Evolutionary conservation across 2,797 vertebrate species (phyloP), one percentile per base, ranked within the genome.

Genomic region (Apogon hyalosoma): DNA sequence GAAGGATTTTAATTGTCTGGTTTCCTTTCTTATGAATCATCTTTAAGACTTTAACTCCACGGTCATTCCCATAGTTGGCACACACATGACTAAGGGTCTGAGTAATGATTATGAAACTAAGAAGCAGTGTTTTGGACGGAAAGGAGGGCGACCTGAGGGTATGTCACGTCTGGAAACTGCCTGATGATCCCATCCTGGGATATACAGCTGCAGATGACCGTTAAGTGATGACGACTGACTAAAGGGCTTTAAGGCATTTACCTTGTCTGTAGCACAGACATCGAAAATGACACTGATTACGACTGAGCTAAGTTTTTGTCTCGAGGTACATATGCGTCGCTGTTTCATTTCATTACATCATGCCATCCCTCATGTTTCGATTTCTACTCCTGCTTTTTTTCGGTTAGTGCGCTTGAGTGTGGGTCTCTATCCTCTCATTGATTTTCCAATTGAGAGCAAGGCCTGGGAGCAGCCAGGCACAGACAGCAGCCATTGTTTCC

Each of bases 401-500:
- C 68, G 73, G 80, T 68, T 31, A 36, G 83, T 82, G 58, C 54
- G 52, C 49, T 73, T 47, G 33, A 87, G 71, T 71, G 75, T 24
- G 62, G 69, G 61, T 87, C 73, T 87, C 78, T 79, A 62, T 83
- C 65, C 77, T 73, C 54, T 36, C 81, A 87, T 87, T 87, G 88
- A 89, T 91, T 90, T 87, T 90, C 70, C 77, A 73, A 82, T 77
- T 61, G 69, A 82, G 82, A 79, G 67, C 1, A 36, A 65, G 52
- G 64, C 77, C 75, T 16, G 62, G 73, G 73, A 81, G 77, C 48
- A 16, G 46, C 11, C 19, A 74, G 41, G 77, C 76, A 67, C 72
- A 84, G 88, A 61, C 82, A 65, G 78, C 80, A n/a, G 68, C 83
- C 87, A 84, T 83, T 87, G 87, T 90, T 85, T 86, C 85, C 87